Evolutionary conservation across 2,113 vertebrate species (phyloP).

Genomic region (Rhinopomastus cyanomelas): DNA sequence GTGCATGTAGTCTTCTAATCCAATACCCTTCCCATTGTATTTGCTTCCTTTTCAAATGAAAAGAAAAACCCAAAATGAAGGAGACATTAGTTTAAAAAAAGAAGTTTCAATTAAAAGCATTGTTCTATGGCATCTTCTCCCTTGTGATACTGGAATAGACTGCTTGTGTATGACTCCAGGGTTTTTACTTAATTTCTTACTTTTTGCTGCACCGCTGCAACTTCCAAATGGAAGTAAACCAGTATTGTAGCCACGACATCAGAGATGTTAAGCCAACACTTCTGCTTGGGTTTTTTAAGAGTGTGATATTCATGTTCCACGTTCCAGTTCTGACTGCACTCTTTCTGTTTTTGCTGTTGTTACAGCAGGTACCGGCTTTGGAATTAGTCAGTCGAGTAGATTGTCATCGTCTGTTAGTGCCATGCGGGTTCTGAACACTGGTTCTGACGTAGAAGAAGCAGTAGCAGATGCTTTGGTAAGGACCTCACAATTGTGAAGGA

Average conservation of each 20-base stretch:
- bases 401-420: slow-evolving; percentile 94
- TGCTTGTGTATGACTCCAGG: background rate
- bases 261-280: background rate
- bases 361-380: slow-evolving; percentile 82
- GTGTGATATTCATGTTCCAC: background rate
- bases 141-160: background rate
- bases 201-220: background rate
- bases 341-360: slow-evolving; percentile 19
- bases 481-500: background rate
- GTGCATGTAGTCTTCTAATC: slow-evolving; percentile 62
- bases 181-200: background rate
- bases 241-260: background rate
- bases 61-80: slow-evolving; percentile 77
- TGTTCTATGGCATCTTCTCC: background rate
- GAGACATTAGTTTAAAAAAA: background rate
- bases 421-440: slow-evolving; percentile 94
- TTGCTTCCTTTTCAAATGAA: slow-evolving; percentile 36
- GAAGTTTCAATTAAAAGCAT: background rate
- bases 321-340: background rate
- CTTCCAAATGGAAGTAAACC: background rate
- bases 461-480: slow-evolving; percentile 95
- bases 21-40: slow-evolving; percentile 26
- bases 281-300: slow-evolving; percentile 53
- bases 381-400: slow-evolving; percentile 91
- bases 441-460: slow-evolving; percentile 95